These are phyloP conservation scores for Hemiscyllium ocellatum DNA, from an alignment of 2,113 vertebrate species.

Conservation along the genomic window DNA sequence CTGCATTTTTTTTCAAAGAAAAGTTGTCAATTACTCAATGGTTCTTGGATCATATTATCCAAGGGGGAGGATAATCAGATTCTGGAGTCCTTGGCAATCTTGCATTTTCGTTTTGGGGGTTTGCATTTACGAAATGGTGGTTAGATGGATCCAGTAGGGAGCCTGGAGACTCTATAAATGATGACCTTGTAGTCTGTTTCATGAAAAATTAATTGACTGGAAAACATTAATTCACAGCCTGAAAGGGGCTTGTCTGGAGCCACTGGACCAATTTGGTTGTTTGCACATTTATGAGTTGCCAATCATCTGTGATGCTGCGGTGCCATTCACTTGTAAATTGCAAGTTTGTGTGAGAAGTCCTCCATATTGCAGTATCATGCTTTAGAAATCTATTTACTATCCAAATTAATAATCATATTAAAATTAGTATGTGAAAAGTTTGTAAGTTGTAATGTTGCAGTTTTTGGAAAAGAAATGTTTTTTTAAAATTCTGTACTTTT, in stretches of 20 bases:
- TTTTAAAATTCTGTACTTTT: slow-evolving; percentile 22
- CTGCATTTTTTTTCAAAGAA: neutral
- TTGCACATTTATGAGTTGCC: neutral
- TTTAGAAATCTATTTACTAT: neutral
- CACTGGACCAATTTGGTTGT: neutral
- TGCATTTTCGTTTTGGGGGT: neutral
- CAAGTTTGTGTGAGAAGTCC: neutral
- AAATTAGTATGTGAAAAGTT: neutral
- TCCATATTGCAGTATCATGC: too few species aligned
- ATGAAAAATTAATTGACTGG: slow-evolving; percentile 21
- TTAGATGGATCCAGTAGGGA: neutral
- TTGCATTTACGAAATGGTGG: neutral
- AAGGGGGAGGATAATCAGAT: neutral
- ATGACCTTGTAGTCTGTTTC: slow-evolving; percentile 15
- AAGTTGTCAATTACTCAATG: neutral
- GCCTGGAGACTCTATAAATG: neutral
- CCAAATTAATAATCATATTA: neutral
- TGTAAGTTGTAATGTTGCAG: neutral
- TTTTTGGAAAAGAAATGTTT: neutral
- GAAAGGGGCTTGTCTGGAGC: neutral
- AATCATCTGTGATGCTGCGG: neutral
- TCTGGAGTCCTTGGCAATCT: neutral
- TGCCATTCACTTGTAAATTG: slow-evolving; percentile 4
- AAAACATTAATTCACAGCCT: neutral
- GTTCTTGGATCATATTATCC: neutral